Conservation (phyloP, 2,113 vertebrate genomes). For the Malurus cyaneus region DNA sequence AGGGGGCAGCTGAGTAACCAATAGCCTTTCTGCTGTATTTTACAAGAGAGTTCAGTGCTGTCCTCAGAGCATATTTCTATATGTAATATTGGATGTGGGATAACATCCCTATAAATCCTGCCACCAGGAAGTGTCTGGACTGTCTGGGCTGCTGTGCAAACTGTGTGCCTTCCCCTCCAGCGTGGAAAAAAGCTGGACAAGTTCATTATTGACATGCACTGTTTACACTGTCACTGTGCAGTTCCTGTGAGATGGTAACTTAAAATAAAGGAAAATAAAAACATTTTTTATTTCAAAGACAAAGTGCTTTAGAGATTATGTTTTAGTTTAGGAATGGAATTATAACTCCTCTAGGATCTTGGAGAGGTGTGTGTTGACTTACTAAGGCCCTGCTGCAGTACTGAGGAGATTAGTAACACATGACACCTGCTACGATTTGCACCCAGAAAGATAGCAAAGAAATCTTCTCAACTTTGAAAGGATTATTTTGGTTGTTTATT, state of each 20-base stretch:
- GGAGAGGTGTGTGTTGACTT: not conserved
- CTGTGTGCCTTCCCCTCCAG: not conserved
- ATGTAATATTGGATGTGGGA: not conserved
- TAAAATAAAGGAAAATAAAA: not conserved
- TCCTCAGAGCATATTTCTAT: not conserved
- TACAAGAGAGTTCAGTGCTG: not conserved
- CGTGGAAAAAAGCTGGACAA: not conserved
- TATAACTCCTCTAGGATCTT: not conserved
- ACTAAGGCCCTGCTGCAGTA: not conserved
- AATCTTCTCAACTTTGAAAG: constrained; percentile 32
- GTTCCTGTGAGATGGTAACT: not conserved
- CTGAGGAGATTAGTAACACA: constrained; percentile 26
- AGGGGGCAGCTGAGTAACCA: not conserved
- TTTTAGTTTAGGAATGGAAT: not conserved
- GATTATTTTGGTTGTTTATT: constrained; percentile 43
- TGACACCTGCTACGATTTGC: not conserved
- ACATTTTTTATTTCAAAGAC: not conserved
- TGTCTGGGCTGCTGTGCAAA: not conserved
- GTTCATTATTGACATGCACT: not conserved
- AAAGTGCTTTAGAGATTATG: not conserved
- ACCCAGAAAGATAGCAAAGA: constrained; percentile 8
- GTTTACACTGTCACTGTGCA: not conserved
- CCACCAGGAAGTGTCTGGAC: not conserved
- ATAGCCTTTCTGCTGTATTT: not conserved
- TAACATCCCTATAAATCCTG: not conserved